phyloP scores from a whole-genome alignment of 2,113 vertebrate species.

The Otis tarda region DNA sequence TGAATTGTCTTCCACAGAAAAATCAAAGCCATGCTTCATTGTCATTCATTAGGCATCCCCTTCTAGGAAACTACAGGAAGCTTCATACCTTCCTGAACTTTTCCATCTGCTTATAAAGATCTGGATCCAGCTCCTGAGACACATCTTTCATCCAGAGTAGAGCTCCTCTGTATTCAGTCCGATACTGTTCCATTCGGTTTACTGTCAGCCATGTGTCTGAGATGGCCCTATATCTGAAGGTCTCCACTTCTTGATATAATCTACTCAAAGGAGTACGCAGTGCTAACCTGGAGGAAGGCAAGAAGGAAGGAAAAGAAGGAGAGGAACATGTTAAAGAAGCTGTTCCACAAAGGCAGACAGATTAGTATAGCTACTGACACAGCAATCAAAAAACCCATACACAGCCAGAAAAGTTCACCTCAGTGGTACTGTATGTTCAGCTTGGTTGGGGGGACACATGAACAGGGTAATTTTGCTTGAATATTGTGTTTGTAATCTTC shows the following conservation, averaged over 20 bases:
- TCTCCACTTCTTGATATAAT: constrained; percentile 96
- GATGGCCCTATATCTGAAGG: constrained; percentile 93
- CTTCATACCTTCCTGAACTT: constrained; percentile 93
- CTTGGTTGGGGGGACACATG: background rate
- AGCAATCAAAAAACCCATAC: background rate
- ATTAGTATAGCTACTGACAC: background rate
- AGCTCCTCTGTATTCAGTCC: constrained; percentile 93
- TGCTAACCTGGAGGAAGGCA: constrained; percentile 77
- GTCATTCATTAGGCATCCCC: background rate
- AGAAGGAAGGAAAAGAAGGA: background rate
- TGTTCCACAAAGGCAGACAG: background rate
- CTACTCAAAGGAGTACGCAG: constrained; percentile 88
- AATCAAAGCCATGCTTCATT: constrained; percentile 30
- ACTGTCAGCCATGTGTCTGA: constrained; percentile 97
- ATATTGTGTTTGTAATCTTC: background rate
- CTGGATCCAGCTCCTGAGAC: constrained; percentile 97
- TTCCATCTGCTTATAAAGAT: constrained; percentile 97
- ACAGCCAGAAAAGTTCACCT: background rate
- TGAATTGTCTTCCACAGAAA: constrained; percentile 31
- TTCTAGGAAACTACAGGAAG: background rate
- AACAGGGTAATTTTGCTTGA: background rate
- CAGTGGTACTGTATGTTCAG: background rate
- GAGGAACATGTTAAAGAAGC: background rate
- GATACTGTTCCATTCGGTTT: constrained; percentile 94
- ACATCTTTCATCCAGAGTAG: constrained; percentile 98